phyloP scores from a whole-genome alignment of 2,113 vertebrate genomes.

The Lepidiolamprologus cunningtoni region DNA sequence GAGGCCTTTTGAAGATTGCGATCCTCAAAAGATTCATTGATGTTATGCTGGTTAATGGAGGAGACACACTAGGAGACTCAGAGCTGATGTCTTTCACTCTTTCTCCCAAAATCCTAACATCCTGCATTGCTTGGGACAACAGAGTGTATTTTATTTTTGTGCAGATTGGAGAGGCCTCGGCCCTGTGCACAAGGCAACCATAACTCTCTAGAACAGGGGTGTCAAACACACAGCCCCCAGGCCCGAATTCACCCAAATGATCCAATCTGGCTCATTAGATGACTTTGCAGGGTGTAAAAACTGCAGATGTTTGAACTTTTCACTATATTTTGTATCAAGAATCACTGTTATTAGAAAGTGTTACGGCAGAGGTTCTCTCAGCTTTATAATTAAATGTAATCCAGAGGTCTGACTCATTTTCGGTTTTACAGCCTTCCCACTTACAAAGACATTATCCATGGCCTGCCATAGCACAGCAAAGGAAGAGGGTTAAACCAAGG shows the following conservation, averaged over 20 bases:
- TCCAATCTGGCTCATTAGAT: neutral
- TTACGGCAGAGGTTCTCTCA: neutral
- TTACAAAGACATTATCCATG: neutral
- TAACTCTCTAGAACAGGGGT: neutral
- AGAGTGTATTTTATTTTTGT: neutral
- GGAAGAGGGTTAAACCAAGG: neutral
- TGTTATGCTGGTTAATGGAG: constrained; percentile 45
- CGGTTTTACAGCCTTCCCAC: neutral
- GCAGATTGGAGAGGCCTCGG: neutral
- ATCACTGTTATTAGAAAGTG: neutral
- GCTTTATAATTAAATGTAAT: neutral
- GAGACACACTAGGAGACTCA: neutral
- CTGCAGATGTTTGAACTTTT: neutral
- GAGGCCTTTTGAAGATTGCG: constrained; percentile 56
- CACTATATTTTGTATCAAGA: neutral
- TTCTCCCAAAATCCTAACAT: neutral
- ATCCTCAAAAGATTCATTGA: constrained; percentile 58
- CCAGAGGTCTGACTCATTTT: neutral
- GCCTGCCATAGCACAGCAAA: neutral
- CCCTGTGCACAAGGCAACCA: neutral
- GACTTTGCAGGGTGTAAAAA: neutral
- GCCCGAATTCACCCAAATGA: neutral
- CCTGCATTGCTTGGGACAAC: neutral
- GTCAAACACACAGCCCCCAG: neutral
- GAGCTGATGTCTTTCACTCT: constrained; percentile 2